Conservation (phyloP, 2,797 vertebrate species). For the Lepilemur ruficaudatus region DNA sequence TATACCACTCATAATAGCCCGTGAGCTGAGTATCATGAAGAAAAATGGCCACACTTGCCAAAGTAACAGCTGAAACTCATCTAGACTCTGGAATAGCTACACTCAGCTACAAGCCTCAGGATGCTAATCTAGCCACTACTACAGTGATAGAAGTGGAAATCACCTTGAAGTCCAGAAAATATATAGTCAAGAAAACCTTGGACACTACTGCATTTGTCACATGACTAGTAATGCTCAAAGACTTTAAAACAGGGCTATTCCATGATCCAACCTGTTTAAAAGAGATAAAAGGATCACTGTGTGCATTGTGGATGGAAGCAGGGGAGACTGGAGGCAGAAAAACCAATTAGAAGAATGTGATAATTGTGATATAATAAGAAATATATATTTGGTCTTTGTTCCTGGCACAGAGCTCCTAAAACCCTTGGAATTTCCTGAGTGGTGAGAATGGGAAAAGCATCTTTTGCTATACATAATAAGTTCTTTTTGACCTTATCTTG, state of each 20-base stretch:
- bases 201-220: constrained; percentile 42
- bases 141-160: neutral
- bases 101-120: constrained; percentile 87
- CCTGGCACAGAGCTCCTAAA: neutral
- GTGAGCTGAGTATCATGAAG: constrained; percentile 94
- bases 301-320: neutral
- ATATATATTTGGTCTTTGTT: neutral
- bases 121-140: neutral
- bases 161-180: neutral
- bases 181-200: neutral
- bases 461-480: neutral
- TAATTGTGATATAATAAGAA: neutral
- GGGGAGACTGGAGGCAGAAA: neutral
- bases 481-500: neutral
- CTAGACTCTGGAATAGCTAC: constrained; percentile 88
- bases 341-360: neutral
- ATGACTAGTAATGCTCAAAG: neutral
- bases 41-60: constrained; percentile 86
- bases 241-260: neutral
- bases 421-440: neutral
- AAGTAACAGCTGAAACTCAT: constrained; percentile 88
- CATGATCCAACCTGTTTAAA: neutral
- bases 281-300: neutral
- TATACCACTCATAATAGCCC: constrained; percentile 91
- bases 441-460: neutral